A percentile compares a stretch with the other conserved stretches of the same genome.
Conservation (phyloP, 23 tunicate species). For the Trididemnum nubilum region DNA sequence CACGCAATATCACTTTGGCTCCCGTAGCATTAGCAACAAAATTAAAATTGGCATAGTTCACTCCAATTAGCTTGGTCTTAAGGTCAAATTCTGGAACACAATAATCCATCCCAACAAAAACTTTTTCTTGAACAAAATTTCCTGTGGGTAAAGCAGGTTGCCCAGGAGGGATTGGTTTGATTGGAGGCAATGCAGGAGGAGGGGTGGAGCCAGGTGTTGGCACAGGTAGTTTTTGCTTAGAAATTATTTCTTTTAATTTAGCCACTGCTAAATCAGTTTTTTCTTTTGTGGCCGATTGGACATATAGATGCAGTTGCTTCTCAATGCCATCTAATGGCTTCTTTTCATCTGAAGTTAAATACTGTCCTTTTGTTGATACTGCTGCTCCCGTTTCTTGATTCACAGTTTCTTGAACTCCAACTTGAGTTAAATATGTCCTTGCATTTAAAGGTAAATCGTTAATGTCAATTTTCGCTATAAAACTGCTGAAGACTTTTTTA, state of each 20-base stretch:
- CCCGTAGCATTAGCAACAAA: conserved; percentile 90
- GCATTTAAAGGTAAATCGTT: conserved; percentile 68
- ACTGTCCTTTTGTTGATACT: conserved; percentile 80
- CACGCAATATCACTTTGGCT: conserved; percentile 85
- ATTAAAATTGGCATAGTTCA: conserved; percentile 73
- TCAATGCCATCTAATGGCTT: conserved; percentile 50
- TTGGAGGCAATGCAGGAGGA: conserved; percentile 31
- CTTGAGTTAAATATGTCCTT: conserved; percentile 67
- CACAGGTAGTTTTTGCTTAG: conserved; percentile 30
- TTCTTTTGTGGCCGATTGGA: conserved; percentile 66
- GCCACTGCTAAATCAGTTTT: conserved; percentile 48
- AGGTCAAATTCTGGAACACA: conserved; percentile 70
- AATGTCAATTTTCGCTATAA: conserved; percentile 76
- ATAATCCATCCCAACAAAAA: conserved; percentile 79
- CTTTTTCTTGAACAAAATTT: conserved; percentile 86
- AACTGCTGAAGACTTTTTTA: conserved; percentile 58
- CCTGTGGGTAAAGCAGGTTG: conserved; percentile 92
- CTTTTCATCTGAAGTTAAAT: conserved; percentile 57
- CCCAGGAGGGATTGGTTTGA: conserved; percentile 13
- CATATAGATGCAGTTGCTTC: conserved; percentile 75
- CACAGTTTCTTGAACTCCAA: conserved; percentile 41
- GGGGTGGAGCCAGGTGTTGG: neutral
- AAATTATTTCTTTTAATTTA: conserved; percentile 58
- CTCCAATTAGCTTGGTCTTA: conserved; percentile 79
- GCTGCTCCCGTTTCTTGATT: conserved; percentile 67